Evolutionary conservation across 2,113 vertebrate species (phyloP).

Genomic region (Galeopterus variegatus): DNA sequence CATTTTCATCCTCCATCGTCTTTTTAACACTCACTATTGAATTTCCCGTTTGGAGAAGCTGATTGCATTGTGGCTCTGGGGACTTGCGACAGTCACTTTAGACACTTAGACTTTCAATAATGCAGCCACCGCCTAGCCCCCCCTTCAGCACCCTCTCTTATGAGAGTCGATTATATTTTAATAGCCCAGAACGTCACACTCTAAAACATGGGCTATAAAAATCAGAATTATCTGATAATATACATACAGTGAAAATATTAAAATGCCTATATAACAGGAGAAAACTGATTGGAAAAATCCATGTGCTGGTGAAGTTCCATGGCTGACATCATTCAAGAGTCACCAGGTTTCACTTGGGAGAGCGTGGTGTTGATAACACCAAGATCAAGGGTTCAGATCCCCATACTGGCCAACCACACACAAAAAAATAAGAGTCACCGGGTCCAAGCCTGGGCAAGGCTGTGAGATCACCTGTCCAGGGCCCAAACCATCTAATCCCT

Average conservation of each 20-base stretch:
- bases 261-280: constrained; percentile 35
- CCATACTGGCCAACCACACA: no score
- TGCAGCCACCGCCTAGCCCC: not conserved
- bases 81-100: constrained; percentile 63
- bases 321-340: not conserved
- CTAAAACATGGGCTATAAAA: constrained; percentile 59
- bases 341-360: not conserved
- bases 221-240: constrained; percentile 57
- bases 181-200: constrained; percentile 43
- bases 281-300: constrained; percentile 39
- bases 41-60: constrained; percentile 52
- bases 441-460: not conserved
- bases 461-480: not conserved
- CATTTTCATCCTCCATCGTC: constrained; percentile 71
- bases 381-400: no score
- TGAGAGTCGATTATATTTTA: constrained; percentile 67
- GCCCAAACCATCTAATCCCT: not conserved
- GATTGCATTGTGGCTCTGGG: constrained; percentile 79
- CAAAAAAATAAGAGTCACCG: not conserved
- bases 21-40: constrained; percentile 73
- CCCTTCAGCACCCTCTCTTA: constrained; percentile 37
- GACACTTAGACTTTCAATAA: constrained; percentile 68
- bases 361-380: no score
- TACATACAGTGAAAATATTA: constrained; percentile 35
- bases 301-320: not conserved